phyloP scores from a whole-genome alignment of 92 coral and sea anemone genomes.

The Heteractis magnifica region DNA sequence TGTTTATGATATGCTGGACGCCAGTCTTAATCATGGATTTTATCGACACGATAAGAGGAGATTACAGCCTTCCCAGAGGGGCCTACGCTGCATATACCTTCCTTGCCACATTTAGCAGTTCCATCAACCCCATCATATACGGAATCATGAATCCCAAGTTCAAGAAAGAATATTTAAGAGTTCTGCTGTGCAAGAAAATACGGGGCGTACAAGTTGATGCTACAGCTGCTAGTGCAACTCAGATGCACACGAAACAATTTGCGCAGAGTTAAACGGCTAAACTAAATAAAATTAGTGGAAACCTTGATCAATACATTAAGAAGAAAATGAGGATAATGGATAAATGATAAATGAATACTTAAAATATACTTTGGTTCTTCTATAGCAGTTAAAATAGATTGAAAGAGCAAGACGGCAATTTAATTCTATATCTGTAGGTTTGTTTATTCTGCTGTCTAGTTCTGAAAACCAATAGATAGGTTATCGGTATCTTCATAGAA shows the following conservation, averaged over 20 bases:
- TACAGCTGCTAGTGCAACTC: conserved; percentile 1
- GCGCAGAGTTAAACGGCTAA: not conserved
- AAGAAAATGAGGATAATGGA: too few species aligned
- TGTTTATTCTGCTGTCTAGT: too few species aligned
- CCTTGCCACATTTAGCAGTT: conserved; percentile 43
- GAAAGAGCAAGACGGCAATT: too few species aligned
- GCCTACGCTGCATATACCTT: conserved; percentile 47
- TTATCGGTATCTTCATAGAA: too few species aligned
- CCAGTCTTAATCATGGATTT: conserved; percentile 51
- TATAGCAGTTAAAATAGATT: too few species aligned
- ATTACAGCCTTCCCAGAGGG: conserved; percentile 42
- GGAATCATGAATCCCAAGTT: conserved; percentile 59
- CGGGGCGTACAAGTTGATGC: conserved; percentile 24
- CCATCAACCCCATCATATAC: conserved; percentile 48
- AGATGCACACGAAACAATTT: not conserved
- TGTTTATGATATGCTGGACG: conserved; percentile 53
- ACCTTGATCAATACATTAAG: not conserved
- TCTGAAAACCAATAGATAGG: too few species aligned
- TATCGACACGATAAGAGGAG: conserved; percentile 47
- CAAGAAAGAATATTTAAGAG: conserved; percentile 39
- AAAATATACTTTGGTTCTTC: too few species aligned
- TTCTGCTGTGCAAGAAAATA: conserved; percentile 28
- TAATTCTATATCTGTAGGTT: too few species aligned
- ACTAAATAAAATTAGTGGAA: not conserved
- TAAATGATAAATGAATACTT: too few species aligned